Percentiles rank a stretch among this genome's conserved stretches.
These are phyloP conservation scores for Branchipolynoe longqiensis DNA, from an alignment of 2,888 invertebrate genomes.

Conservation along the genomic window DNA sequence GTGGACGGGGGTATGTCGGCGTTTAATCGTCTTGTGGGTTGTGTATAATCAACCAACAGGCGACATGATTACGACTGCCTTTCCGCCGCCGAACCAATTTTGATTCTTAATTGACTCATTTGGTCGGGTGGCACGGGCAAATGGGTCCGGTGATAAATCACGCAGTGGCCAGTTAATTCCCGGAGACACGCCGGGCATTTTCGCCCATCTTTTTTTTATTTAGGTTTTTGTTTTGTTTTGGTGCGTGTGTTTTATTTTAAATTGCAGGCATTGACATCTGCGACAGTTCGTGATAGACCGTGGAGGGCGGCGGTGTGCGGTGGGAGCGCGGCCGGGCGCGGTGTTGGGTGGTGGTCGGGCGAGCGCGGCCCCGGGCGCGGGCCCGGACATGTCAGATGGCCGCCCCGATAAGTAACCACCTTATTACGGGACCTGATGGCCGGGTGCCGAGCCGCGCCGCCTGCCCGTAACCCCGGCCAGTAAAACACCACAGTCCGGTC, in stretches of 20 bases:
- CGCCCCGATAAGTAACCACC: slow-evolving; percentile 8
- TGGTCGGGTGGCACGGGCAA: not conserved
- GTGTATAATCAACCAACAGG: slow-evolving; percentile 7
- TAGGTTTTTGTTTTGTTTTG: too few species aligned
- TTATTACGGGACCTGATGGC: slow-evolving; percentile 36
- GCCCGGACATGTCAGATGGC: slow-evolving; percentile 28
- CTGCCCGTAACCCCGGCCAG: not conserved
- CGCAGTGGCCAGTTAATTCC: not conserved
- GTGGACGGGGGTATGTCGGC: not conserved
- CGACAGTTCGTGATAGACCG: not conserved
- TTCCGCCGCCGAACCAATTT: slow-evolving; percentile 17
- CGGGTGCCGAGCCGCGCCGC: slow-evolving; percentile 3
- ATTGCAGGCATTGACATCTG: too few species aligned
- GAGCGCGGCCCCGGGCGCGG: not conserved
- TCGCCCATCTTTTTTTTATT: too few species aligned
- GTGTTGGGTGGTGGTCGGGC: not conserved
- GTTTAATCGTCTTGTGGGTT: not conserved
- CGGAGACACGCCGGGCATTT: not conserved
- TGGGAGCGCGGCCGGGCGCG: not conserved
- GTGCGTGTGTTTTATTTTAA: too few species aligned
- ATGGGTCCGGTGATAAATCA: slow-evolving; percentile 20
- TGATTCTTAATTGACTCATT: slow-evolving; percentile 31
- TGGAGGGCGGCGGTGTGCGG: not conserved
- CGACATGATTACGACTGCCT: slow-evolving; percentile 1
- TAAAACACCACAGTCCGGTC: not conserved